A percentile compares a stretch with the other conserved stretches of the same genome.
These are phyloP conservation scores for Vespertilio murinus DNA, from an alignment of 2,797 vertebrate genomes.

Conservation along the genomic window DNA sequence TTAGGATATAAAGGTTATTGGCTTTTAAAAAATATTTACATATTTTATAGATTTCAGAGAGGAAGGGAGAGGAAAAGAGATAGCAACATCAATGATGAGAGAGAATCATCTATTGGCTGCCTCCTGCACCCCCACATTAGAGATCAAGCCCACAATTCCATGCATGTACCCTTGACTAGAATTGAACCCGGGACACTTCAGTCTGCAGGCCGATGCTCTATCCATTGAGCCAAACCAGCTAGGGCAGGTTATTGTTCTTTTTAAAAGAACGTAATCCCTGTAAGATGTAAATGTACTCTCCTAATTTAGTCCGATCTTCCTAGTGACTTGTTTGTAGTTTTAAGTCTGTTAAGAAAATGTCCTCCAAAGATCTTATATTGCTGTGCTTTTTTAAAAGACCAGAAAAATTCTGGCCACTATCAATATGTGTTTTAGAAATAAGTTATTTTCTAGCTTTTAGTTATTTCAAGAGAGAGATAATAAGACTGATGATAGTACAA, in stretches of 20 bases:
- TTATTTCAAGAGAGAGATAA: not conserved
- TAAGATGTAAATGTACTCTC: not conserved
- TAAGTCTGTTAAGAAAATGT: conserved; percentile 22
- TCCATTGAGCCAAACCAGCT: too few species aligned
- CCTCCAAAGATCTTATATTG: not conserved
- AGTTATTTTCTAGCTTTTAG: not conserved
- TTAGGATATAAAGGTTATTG: not conserved
- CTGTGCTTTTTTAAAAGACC: not conserved
- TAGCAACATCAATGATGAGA: too few species aligned
- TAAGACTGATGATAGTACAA: not conserved
- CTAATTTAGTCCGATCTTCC: not conserved
- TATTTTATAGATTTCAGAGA: not conserved
- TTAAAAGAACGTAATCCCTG: not conserved
- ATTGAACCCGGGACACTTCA: too few species aligned
- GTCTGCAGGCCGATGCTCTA: too few species aligned
- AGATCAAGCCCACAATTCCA: too few species aligned
- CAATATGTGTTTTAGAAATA: not conserved
- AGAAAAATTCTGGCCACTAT: not conserved
- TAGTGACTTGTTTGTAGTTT: not conserved
- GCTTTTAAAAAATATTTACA: not conserved
- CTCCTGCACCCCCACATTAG: too few species aligned
- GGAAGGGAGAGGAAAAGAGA: too few species aligned
- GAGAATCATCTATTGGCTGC: too few species aligned
- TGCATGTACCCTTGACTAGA: too few species aligned
- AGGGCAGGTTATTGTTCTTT: not conserved